Conservation (phyloP, 2,888 invertebrate genomes). For the Drosophila siamana region DNA sequence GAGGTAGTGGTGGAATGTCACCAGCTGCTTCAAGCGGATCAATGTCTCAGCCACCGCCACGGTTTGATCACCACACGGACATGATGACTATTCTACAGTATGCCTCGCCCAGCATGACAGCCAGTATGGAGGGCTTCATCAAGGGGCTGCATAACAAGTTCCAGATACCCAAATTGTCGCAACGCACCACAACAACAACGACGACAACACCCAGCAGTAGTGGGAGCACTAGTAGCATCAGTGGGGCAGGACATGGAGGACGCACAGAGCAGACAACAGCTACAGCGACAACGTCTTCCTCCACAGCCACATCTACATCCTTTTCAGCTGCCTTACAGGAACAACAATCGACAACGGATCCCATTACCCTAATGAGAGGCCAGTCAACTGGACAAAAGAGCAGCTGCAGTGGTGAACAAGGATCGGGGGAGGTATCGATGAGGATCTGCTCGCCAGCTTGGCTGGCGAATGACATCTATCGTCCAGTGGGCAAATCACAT, state of each 20-base stretch:
- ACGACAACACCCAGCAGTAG: not conserved
- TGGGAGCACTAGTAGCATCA: constrained; percentile 23
- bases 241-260: constrained; percentile 24
- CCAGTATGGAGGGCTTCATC: constrained; percentile 90
- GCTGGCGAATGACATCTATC: constrained; percentile 72
- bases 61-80: constrained; percentile 82
- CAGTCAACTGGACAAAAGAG: constrained; percentile 8
- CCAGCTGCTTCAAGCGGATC: constrained; percentile 67
- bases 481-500: too few species aligned
- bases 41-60: constrained; percentile 80
- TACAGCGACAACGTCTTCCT: constrained; percentile 2
- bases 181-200: constrained; percentile 70
- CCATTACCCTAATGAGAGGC: constrained; percentile 15
- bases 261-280: constrained; percentile 36
- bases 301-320: constrained; percentile 16
- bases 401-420: constrained; percentile 8
- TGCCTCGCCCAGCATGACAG: constrained; percentile 87
- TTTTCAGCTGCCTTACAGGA: constrained; percentile 29
- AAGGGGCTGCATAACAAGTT: constrained; percentile 93
- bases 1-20: constrained; percentile 49
- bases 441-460: constrained; percentile 70
- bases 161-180: constrained; percentile 94
- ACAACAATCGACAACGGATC: constrained; percentile 20
- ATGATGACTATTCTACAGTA: constrained; percentile 87
- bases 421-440: constrained; percentile 65